phyloP scores from a whole-genome alignment of 2,113 vertebrate species.

The Corythornis vintsioides region DNA sequence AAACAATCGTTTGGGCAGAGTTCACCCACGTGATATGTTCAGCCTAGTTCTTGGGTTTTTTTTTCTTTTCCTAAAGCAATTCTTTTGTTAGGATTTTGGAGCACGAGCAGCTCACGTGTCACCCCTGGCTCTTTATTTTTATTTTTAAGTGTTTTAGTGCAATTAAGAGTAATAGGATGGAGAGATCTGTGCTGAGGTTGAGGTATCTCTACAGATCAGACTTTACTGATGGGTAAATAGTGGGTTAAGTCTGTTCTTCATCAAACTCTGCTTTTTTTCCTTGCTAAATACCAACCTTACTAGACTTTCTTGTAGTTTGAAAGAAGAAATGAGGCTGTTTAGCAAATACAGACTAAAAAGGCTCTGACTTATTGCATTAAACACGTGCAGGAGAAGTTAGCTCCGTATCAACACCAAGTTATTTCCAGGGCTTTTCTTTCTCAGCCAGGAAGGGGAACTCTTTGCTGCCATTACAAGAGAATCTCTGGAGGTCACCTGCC shows the following conservation, averaged over 20 bases:
- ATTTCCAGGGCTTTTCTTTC: conserved; percentile 7
- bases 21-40: neutral
- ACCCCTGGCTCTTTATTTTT: neutral
- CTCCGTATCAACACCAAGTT: neutral
- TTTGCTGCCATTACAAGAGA: conserved; percentile 16
- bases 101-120: neutral
- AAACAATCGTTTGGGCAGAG: neutral
- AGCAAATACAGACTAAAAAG: neutral
- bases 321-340: neutral
- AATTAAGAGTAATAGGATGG: neutral
- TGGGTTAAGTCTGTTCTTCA: neutral
- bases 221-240: neutral
- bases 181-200: neutral
- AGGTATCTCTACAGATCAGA: neutral
- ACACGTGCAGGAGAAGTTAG: neutral
- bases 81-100: neutral
- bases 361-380: neutral
- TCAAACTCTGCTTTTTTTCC: neutral
- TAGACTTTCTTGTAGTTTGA: neutral
- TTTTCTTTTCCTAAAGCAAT: neutral
- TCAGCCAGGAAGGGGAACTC: neutral
- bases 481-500: conserved; percentile 57
- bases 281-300: neutral
- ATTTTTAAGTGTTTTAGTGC: neutral
- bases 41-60: neutral